These are phyloP conservation scores for Ascaphus truei DNA, from an alignment of 2,113 vertebrate species.

Conservation along the genomic window DNA sequence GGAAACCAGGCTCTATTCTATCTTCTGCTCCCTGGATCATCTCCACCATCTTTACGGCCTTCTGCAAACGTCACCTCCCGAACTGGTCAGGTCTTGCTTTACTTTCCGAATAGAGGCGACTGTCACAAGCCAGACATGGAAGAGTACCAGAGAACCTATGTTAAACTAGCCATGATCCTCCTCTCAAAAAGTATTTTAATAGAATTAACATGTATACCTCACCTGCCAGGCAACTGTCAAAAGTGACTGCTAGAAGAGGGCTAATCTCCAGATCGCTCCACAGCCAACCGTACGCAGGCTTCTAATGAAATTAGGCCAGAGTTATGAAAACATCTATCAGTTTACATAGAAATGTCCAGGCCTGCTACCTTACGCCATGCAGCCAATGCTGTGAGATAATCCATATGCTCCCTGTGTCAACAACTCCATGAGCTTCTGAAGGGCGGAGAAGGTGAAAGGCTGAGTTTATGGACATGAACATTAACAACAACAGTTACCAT, in stretches of 20 bases:
- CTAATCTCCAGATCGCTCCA: neutral
- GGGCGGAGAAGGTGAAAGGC: neutral
- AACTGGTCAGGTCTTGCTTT: too few species aligned
- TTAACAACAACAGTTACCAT: too few species aligned
- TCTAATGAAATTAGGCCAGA: constrained; percentile 2
- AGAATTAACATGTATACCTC: neutral
- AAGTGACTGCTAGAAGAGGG: neutral
- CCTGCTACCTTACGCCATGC: neutral
- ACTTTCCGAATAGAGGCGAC: too few species aligned
- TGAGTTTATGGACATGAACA: too few species aligned
- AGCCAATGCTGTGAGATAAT: neutral
- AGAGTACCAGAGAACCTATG: too few species aligned
- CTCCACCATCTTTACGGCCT: too few species aligned
- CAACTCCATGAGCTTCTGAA: neutral
- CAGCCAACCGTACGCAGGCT: neutral
- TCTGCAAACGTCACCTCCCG: too few species aligned
- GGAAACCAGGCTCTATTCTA: too few species aligned
- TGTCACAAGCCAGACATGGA: too few species aligned
- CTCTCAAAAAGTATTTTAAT: neutral
- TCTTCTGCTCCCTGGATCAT: too few species aligned
- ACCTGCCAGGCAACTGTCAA: constrained; percentile 8
- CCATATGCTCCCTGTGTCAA: neutral
- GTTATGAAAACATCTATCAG: constrained; percentile 18
- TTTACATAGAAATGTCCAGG: neutral
- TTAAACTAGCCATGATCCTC: neutral